A percentile compares a stretch with the other conserved stretches of the same genome.
These are phyloP conservation scores for Potamilus streckersoni DNA, from an alignment of 1,140 invertebrate genomes.

Conservation along the genomic window DNA sequence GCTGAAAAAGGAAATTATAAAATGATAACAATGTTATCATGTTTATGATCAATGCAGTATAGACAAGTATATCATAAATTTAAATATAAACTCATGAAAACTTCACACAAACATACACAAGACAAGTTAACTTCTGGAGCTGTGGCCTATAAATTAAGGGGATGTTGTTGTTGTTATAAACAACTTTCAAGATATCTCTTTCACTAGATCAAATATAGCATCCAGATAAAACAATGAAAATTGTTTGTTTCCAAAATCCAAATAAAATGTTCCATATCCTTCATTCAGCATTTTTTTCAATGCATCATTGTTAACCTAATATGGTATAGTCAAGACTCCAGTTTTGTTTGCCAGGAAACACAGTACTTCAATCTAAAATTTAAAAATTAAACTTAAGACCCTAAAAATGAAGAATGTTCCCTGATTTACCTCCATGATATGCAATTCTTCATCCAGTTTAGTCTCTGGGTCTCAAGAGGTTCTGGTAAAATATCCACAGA, in stretches of 20 bases:
- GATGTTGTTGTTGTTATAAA: neutral
- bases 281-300: neutral
- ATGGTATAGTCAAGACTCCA: neutral
- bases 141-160: neutral
- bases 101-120: neutral
- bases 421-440: slow-evolving; percentile 56
- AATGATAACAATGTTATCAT: slow-evolving; percentile 3
- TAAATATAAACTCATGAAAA: neutral
- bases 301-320: too few species aligned
- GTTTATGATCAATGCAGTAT: neutral
- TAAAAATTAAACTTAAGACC: neutral
- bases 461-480: slow-evolving; percentile 37
- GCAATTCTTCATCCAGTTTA: slow-evolving; percentile 58
- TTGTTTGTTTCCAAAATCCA: neutral
- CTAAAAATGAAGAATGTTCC: too few species aligned
- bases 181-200: neutral
- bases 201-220: too few species aligned
- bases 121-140: neutral
- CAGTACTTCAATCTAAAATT: neutral
- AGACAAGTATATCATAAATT: neutral
- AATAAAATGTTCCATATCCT: too few species aligned
- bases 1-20: slow-evolving; percentile 32
- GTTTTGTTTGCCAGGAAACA: neutral
- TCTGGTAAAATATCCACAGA: slow-evolving; percentile 30
- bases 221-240: neutral